These are phyloP conservation scores for Syritta pipiens DNA, from an alignment of 2,888 invertebrate species.

Conservation along the genomic window DNA sequence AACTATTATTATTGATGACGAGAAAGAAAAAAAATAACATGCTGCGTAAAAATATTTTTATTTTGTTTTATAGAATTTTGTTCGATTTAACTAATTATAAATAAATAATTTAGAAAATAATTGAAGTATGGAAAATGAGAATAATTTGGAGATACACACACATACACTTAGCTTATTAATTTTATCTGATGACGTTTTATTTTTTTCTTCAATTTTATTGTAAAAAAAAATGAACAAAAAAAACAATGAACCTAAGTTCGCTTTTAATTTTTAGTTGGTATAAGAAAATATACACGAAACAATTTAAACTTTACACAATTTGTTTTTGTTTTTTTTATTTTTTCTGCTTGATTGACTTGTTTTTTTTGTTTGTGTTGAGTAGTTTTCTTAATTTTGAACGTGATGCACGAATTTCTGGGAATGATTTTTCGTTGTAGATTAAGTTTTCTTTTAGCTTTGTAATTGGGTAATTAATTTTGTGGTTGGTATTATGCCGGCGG, in stretches of 20 bases:
- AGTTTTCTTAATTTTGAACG: background rate
- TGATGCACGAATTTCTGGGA: background rate
- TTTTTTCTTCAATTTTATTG: background rate
- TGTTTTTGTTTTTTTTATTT: slow-evolving; percentile 15
- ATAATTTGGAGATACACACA: no score
- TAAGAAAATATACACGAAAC: slow-evolving; percentile 56
- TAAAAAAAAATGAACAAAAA: slow-evolving; percentile 7
- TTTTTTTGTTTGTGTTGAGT: background rate
- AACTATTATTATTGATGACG: background rate
- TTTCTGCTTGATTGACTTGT: background rate
- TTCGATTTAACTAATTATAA: slow-evolving; percentile 20
- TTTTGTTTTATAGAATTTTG: slow-evolving; percentile 34
- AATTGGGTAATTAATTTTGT: no score
- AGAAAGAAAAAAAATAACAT: background rate
- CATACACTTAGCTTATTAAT: no score
- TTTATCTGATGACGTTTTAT: no score
- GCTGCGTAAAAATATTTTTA: slow-evolving; percentile 10
- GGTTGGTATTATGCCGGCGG: no score
- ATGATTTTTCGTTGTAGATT: no score
- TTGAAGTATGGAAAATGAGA: no score
- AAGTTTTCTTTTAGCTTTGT: no score
- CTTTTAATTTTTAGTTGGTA: slow-evolving; percentile 50
- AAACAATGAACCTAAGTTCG: slow-evolving; percentile 7
- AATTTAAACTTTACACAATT: slow-evolving; percentile 27
- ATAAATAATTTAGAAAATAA: no score